Conservation (phyloP, 1,140 invertebrate genomes). For the Muscidifurax raptorellus region DNA sequence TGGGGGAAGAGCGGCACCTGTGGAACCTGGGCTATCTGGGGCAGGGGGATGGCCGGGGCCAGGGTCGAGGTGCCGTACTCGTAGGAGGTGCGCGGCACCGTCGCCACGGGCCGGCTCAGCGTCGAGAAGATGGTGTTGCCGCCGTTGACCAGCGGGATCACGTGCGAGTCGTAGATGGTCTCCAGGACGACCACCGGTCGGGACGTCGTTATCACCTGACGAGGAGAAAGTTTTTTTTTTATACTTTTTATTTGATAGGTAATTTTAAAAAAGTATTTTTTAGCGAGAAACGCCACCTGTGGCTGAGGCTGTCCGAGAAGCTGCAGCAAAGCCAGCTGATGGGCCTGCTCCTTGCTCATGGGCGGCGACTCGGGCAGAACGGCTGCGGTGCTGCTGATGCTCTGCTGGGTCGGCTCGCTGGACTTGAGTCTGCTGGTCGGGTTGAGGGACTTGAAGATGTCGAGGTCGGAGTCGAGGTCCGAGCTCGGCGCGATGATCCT, state of each 20-base stretch:
- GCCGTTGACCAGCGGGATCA: conserved; percentile 85
- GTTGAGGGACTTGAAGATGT: conserved; percentile 76
- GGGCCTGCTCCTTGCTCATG: conserved; percentile 83
- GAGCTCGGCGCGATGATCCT: conserved; percentile 77
- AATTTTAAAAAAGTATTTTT: not conserved
- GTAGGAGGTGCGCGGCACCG: conserved; percentile 83
- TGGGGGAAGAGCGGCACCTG: conserved; percentile 76
- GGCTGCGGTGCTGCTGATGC: conserved; percentile 25
- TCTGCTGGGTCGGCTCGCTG: conserved; percentile 52
- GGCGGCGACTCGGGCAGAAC: conserved; percentile 72
- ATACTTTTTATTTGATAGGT: too few relatives aligned
- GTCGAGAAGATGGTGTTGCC: conserved; percentile 85
- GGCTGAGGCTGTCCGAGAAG: conserved; percentile 83
- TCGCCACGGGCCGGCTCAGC: conserved; percentile 84
- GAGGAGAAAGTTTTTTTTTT: not conserved
- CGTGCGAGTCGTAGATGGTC: conserved; percentile 87
- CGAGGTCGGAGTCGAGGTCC: conserved; percentile 82
- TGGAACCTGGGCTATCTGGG: conserved; percentile 70
- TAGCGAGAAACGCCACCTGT: conserved; percentile 73
- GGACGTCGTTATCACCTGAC: conserved; percentile 84
- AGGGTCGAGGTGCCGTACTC: conserved; percentile 85
- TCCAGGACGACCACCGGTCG: conserved; percentile 85
- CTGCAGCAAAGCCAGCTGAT: conserved; percentile 83
- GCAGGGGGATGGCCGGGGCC: conserved; percentile 67
- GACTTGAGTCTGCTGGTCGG: not conserved